Evolutionary conservation across 2,113 vertebrate genomes (phyloP).

Genomic region (Phyllostomus discolor): DNA sequence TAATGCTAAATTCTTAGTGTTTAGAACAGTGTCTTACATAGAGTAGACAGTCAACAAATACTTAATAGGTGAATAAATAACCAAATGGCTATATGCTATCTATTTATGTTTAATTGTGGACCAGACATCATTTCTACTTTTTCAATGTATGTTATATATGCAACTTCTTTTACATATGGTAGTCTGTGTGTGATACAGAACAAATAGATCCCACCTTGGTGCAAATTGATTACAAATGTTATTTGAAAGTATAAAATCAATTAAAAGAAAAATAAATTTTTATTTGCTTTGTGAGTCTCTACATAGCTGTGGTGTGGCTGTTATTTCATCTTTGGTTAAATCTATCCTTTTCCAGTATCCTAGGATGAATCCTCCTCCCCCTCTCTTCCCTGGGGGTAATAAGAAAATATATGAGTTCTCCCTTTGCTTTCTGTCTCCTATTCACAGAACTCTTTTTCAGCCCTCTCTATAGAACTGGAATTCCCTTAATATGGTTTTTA

Average conservation of each 20-base stretch:
- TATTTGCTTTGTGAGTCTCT: background rate
- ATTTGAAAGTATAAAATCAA: background rate
- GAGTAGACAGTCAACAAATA: background rate
- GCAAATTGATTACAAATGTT: background rate
- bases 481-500: background rate
- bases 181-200: background rate
- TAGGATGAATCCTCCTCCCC: background rate
- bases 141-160: background rate
- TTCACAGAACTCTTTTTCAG: background rate
- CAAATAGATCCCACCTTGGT: background rate
- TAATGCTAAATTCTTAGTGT: background rate
- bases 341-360: background rate
- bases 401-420: background rate
- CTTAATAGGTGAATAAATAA: background rate
- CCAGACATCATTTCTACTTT: background rate
- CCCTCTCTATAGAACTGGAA: background rate
- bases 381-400: background rate
- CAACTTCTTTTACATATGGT: background rate
- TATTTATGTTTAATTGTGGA: background rate
- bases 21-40: background rate
- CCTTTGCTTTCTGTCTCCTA: background rate
- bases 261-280: background rate
- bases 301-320: background rate
- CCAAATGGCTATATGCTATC: background rate
- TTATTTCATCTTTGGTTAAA: background rate